Evolutionary conservation across 2,888 invertebrate species (phyloP).

Genomic region (Eupelmus urozonus): DNA sequence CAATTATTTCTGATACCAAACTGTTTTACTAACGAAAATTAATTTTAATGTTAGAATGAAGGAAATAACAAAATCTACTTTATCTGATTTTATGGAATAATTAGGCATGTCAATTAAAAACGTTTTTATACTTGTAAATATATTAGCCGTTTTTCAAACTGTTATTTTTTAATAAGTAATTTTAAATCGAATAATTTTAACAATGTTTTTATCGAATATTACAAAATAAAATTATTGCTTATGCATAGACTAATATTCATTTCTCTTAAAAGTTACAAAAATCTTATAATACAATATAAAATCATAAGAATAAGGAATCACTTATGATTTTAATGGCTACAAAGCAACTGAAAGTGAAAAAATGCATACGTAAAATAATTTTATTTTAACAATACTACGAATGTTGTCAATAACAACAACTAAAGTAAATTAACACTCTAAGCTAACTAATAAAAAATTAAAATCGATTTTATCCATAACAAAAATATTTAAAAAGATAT

Average conservation of each 20-base stretch:
- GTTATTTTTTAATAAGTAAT: slow-evolving; percentile 9
- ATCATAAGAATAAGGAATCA: too few species aligned
- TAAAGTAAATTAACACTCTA: too few species aligned
- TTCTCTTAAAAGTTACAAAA: neutral
- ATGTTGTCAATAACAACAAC: too few species aligned
- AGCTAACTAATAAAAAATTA: too few species aligned
- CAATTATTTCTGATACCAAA: neutral
- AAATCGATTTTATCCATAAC: too few species aligned
- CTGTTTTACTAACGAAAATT: neutral
- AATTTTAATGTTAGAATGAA: neutral
- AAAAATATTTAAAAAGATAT: too few species aligned
- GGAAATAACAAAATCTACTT: neutral
- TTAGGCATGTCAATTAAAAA: slow-evolving; percentile 34
- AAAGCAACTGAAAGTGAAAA: too few species aligned
- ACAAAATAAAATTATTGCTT: neutral
- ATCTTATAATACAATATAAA: neutral
- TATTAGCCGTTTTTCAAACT: slow-evolving; percentile 23
- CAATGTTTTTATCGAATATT: neutral
- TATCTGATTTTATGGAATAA: neutral
- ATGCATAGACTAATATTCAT: neutral
- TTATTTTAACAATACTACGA: too few species aligned
- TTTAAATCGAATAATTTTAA: slow-evolving; percentile 8
- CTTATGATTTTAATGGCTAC: too few species aligned
- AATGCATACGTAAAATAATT: too few species aligned
- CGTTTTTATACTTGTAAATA: slow-evolving; percentile 32